A percentile compares a stretch with the other conserved stretches of the same genome.
Evolutionary conservation across 2,113 vertebrate genomes (phyloP).

Genomic region (Tachysurus vachellii): DNA sequence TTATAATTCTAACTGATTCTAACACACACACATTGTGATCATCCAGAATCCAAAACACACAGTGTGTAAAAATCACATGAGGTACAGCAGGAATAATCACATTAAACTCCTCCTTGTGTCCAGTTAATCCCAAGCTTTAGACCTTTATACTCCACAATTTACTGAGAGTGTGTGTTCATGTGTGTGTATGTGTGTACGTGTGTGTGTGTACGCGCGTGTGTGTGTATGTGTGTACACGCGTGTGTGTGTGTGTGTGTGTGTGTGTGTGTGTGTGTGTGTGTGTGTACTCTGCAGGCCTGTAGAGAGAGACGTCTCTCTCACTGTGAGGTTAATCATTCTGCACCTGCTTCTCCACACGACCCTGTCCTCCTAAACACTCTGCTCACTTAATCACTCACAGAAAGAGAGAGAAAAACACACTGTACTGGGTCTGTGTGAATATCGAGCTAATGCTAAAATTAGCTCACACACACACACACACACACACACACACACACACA

Average conservation of each 20-base stretch:
- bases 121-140: neutral
- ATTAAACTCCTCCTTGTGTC: neutral
- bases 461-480: neutral
- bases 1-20: too few species aligned
- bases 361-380: constrained; percentile 51
- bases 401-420: constrained; percentile 37
- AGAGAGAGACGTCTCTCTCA: constrained; percentile 60
- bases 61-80: neutral
- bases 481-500: neutral
- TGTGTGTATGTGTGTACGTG: constrained; percentile 26
- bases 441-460: neutral
- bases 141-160: neutral
- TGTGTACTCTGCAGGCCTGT: constrained; percentile 55
- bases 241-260: constrained; percentile 25
- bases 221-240: neutral
- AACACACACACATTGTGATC: too few species aligned
- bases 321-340: constrained; percentile 72
- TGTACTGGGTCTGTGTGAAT: neutral
- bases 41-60: neutral
- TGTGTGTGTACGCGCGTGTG: constrained; percentile 8
- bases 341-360: constrained; percentile 63
- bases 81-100: neutral
- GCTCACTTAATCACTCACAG: constrained; percentile 71
- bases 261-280: constrained; percentile 15
- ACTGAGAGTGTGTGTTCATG: constrained; percentile 8